These are phyloP conservation scores for Arctia plantaginis DNA, from an alignment of 2,888 invertebrate genomes.

Conservation along the genomic window DNA sequence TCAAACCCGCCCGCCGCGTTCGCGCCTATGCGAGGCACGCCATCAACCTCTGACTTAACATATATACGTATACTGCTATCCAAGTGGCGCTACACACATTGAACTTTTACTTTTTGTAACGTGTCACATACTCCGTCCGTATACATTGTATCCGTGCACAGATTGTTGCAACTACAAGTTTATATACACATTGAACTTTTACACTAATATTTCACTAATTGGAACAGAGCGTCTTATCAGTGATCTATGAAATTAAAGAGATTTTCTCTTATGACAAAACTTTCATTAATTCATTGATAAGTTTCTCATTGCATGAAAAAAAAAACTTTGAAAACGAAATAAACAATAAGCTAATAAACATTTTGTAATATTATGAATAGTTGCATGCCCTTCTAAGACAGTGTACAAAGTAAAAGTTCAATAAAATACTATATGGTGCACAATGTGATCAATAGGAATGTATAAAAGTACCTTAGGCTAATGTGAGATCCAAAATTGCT, in stretches of 20 bases:
- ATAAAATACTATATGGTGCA: slow-evolving; percentile 47
- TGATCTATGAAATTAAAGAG: slow-evolving; percentile 4
- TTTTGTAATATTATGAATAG: background rate
- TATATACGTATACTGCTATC: slow-evolving; percentile 19
- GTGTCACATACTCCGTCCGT: background rate
- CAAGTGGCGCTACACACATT: slow-evolving; percentile 42
- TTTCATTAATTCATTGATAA: slow-evolving; percentile 19
- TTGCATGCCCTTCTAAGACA: slow-evolving; percentile 17
- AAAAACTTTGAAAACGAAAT: background rate
- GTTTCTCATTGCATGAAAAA: slow-evolving; percentile 22
- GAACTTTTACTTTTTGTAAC: slow-evolving; percentile 56
- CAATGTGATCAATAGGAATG: slow-evolving; percentile 50
- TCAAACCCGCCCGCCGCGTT: slow-evolving; percentile 75
- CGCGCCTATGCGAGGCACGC: slow-evolving; percentile 44
- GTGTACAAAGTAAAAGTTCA: slow-evolving; percentile 60
- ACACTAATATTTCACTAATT: slow-evolving; percentile 23
- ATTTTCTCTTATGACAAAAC: slow-evolving; percentile 10
- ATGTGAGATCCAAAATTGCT: slow-evolving; percentile 33
- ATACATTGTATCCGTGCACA: slow-evolving; percentile 7
- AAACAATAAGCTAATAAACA: slow-evolving; percentile 5
- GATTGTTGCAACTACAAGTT: slow-evolving; percentile 2
- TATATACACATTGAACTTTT: background rate
- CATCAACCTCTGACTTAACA: slow-evolving; percentile 26
- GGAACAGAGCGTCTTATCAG: slow-evolving; percentile 23
- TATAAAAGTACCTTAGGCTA: slow-evolving; percentile 26